Evolutionary conservation across 1,140 invertebrate species (phyloP).

Genomic region (Bombus cullumanus): DNA sequence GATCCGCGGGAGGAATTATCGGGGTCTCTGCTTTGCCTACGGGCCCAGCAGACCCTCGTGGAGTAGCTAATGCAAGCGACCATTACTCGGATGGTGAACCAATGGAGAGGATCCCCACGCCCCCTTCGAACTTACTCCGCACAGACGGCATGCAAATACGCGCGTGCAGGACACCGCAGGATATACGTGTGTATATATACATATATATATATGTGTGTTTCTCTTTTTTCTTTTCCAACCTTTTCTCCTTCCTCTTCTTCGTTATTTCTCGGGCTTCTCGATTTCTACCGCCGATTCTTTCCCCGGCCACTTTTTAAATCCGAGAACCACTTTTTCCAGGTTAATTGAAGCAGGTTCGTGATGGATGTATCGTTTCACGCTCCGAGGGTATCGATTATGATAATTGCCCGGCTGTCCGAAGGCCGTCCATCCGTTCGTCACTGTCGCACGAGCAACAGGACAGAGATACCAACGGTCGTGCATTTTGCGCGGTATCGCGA

Average conservation of each 20-base stretch:
- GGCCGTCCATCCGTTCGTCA: background rate
- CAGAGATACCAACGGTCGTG: too few relatives aligned
- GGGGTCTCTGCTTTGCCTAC: slow-evolving; percentile 65
- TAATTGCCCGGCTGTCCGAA: background rate
- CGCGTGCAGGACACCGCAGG: slow-evolving; percentile 68
- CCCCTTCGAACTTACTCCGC: slow-evolving; percentile 77
- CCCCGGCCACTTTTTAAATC: background rate
- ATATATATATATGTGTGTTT: background rate
- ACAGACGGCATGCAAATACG: slow-evolving; percentile 80
- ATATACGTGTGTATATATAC: slow-evolving; percentile 17
- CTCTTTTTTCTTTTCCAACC: background rate
- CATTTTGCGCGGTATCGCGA: too few relatives aligned
- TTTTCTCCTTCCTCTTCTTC: background rate
- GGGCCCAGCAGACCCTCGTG: slow-evolving; percentile 67
- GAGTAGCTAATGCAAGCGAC: slow-evolving; percentile 81
- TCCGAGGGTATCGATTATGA: background rate
- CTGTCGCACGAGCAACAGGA: too few relatives aligned
- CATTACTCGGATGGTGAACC: slow-evolving; percentile 82
- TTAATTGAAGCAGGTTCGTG: background rate
- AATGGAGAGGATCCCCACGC: slow-evolving; percentile 82
- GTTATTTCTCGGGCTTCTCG: background rate
- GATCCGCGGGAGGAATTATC: slow-evolving; percentile 65
- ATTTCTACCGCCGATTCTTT: background rate
- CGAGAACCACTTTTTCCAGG: too few relatives aligned
- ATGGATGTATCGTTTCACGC: background rate